Evolutionary conservation across 2,113 vertebrate species (phyloP).

Genomic region (Saguinus imperator): DNA sequence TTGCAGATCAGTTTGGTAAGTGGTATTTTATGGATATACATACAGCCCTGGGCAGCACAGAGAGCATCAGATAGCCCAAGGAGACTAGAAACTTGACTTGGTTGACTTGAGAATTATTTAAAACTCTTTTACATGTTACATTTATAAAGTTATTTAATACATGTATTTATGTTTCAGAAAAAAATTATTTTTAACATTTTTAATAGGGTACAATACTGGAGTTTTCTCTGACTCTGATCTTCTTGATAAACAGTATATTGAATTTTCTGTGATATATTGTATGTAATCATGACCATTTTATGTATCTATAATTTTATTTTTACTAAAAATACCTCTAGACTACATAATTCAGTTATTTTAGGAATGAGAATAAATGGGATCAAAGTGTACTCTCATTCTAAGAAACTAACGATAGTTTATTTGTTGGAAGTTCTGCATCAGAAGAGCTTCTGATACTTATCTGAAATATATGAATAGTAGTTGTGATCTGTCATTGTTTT

Average conservation of each 20-base stretch:
- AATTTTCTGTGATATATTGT: neutral
- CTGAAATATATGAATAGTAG: neutral
- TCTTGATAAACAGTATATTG: neutral
- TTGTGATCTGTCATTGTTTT: neutral
- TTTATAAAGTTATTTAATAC: neutral
- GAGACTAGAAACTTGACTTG: neutral
- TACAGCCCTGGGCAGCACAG: neutral
- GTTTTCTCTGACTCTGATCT: neutral
- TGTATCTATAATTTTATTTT: neutral
- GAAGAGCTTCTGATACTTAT: neutral
- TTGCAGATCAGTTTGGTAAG: neutral
- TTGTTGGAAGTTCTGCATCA: neutral
- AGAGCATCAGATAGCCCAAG: neutral
- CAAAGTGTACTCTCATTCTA: neutral
- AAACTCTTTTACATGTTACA: neutral
- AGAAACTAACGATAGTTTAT: neutral
- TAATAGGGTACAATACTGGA: neutral
- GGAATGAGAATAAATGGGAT: neutral
- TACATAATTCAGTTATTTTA: neutral
- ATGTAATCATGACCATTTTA: neutral
- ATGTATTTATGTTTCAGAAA: neutral
- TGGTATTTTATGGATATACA: neutral
- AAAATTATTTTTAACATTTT: neutral
- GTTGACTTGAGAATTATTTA: neutral
- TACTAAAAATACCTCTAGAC: neutral